Evolutionary conservation across 2,113 vertebrate species (phyloP).

Genomic region (Charadrius vociferus): DNA sequence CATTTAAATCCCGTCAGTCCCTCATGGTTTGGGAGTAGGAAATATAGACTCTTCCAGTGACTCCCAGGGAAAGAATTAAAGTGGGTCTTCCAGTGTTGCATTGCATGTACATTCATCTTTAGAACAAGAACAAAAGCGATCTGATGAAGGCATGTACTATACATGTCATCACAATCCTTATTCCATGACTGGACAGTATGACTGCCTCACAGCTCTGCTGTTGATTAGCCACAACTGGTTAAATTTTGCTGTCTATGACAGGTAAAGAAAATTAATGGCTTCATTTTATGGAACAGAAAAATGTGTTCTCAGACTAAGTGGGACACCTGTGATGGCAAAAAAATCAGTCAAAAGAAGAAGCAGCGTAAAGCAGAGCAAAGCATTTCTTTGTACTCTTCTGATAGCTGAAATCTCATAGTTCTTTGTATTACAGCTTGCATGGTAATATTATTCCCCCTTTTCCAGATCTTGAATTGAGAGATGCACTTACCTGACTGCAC

Average conservation of each 20-base stretch:
- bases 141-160: background rate
- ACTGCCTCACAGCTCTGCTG: background rate
- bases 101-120: background rate
- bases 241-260: background rate
- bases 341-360: constrained; percentile 1
- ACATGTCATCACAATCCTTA: background rate
- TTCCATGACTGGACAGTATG: background rate
- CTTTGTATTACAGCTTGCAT: background rate
- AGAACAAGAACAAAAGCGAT: background rate
- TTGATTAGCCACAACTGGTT: background rate
- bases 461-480: background rate
- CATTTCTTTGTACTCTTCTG: background rate
- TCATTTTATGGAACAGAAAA: background rate
- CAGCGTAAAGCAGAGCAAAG: background rate
- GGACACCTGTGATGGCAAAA: background rate
- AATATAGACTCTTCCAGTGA: background rate
- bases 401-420: background rate
- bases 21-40: background rate
- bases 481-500: constrained; percentile 11
- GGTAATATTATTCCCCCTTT: background rate
- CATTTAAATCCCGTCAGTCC: background rate
- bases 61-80: background rate
- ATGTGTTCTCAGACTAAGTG: background rate
- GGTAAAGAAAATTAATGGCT: background rate
- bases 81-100: background rate